Conservation (phyloP, 1,140 invertebrate genomes). For the Trichonephila clavata region DNA sequence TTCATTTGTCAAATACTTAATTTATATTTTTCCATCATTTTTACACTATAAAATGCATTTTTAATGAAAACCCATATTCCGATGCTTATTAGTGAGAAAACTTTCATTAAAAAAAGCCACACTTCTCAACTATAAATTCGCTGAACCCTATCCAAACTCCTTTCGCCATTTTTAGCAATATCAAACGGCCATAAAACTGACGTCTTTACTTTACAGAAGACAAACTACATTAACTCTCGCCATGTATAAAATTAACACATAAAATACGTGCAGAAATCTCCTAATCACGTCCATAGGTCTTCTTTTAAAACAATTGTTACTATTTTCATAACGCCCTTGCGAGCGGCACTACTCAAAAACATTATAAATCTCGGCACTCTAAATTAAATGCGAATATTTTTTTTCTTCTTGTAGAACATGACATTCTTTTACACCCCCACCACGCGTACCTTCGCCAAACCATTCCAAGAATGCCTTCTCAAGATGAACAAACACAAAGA, state of each 20-base stretch:
- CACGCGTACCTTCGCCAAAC: background rate
- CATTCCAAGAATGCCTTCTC: constrained; percentile 7
- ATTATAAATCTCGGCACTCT: background rate
- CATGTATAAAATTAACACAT: background rate
- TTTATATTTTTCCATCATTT: too few relatives aligned
- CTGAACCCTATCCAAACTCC: too few relatives aligned
- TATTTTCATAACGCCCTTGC: background rate
- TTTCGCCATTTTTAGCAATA: too few relatives aligned
- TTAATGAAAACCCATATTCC: too few relatives aligned
- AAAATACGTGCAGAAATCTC: background rate
- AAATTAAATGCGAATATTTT: background rate
- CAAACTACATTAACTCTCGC: background rate
- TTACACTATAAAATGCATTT: too few relatives aligned
- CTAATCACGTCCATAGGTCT: background rate
- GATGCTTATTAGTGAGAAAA: too few relatives aligned
- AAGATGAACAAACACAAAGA: background rate
- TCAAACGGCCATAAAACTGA: background rate
- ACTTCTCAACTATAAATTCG: background rate
- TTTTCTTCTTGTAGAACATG: background rate
- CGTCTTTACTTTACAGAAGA: background rate
- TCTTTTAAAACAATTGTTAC: background rate
- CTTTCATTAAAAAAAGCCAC: too few relatives aligned
- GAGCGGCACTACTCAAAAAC: background rate
- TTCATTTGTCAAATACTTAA: too few relatives aligned
- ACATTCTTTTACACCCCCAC: constrained; percentile 33